Evolutionary conservation across 2,113 vertebrate genomes (phyloP).

Genomic region (Pseudorasbora parva): DNA sequence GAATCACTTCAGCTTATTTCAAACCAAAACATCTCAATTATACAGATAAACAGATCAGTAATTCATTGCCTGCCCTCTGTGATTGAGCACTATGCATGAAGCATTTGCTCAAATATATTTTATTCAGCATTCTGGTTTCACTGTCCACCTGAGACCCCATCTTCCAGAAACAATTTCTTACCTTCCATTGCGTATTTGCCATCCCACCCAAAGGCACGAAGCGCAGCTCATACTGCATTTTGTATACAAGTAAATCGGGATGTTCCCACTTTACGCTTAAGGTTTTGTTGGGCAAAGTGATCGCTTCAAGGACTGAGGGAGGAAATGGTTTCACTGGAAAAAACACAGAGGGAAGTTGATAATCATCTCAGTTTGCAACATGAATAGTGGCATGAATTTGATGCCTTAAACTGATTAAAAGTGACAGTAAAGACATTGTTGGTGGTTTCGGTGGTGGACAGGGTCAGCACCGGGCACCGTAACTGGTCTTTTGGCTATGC

Average conservation of each 20-base stretch:
- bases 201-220: constrained; percentile 65
- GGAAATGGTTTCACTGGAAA: constrained; percentile 84
- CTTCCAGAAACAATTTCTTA: constrained; percentile 55
- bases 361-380: not conserved
- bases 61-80: not conserved
- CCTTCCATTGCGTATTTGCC: constrained; percentile 80
- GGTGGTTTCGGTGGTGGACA: no score
- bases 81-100: not conserved
- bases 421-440: no score
- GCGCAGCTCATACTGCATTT: constrained; percentile 82
- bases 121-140: not conserved
- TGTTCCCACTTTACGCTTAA: constrained; percentile 82
- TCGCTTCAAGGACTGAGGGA: constrained; percentile 78
- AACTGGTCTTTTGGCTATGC: no score
- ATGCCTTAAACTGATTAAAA: no score
- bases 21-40: constrained; percentile 5
- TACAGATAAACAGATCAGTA: not conserved
- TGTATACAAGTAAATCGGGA: constrained; percentile 72
- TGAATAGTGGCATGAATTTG: not conserved
- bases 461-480: no score
- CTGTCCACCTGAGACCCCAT: not conserved
- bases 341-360: constrained; percentile 37
- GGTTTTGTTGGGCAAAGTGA: constrained; percentile 74
- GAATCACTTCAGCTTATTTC: constrained; percentile 1
- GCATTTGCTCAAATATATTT: not conserved